A percentile compares a stretch with the other conserved stretches of the same genome.
phyloP scores from a whole-genome alignment of 2,113 vertebrate species.

The Aleadryas rufinucha region DNA sequence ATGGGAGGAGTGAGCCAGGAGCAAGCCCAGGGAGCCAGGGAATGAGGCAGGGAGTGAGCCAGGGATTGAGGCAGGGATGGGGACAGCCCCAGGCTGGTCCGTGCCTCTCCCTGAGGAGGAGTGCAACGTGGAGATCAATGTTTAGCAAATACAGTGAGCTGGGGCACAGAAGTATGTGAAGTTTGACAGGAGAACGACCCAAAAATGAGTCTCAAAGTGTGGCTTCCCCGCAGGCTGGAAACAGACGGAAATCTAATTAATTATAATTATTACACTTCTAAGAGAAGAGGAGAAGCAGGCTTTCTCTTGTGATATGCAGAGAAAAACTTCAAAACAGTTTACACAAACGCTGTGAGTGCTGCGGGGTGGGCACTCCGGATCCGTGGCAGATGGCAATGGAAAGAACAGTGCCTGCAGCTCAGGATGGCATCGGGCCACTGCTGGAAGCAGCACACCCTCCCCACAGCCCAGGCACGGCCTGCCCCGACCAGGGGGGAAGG shows the following conservation, averaged over 20 bases:
- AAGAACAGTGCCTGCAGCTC: slow-evolving; percentile 44
- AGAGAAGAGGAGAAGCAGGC: slow-evolving; percentile 45
- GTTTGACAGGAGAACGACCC: slow-evolving; percentile 19
- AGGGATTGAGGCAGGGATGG: background rate
- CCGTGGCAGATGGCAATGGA: slow-evolving; percentile 72
- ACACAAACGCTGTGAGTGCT: slow-evolving; percentile 47
- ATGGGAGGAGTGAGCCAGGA: background rate
- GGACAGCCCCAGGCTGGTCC: background rate
- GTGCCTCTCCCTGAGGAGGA: background rate
- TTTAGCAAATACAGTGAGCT: slow-evolving; percentile 32
- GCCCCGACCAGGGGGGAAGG: slow-evolving; percentile 12
- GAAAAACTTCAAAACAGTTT: slow-evolving; percentile 61
- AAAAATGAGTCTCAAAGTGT: background rate
- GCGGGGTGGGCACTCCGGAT: slow-evolving; percentile 26
- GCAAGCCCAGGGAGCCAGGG: too few species aligned
- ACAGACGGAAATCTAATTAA: slow-evolving; percentile 52
- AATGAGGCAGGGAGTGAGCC: too few species aligned
- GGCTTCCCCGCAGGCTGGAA: background rate
- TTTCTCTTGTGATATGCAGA: background rate
- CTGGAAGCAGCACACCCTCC: slow-evolving; percentile 53
- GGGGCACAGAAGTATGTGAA: background rate
- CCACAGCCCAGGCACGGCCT: background rate
- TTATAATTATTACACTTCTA: slow-evolving; percentile 68
- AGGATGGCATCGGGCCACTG: slow-evolving; percentile 55
- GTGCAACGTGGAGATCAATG: background rate